These are phyloP conservation scores for Rhea americana DNA, from an alignment of 2,113 vertebrate species.

Conservation along the genomic window DNA sequence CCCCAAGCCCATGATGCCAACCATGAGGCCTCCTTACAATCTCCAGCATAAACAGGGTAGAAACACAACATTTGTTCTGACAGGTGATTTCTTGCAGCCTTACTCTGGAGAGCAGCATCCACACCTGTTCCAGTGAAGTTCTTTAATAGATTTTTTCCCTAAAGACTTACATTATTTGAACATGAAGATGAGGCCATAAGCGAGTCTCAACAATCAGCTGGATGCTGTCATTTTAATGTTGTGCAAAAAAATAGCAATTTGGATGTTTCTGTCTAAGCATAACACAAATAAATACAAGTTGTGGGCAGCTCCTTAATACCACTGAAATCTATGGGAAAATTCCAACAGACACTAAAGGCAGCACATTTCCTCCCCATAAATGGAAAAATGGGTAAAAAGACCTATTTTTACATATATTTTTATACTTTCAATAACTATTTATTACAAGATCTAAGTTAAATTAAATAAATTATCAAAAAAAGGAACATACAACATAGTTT, in stretches of 20 bases:
- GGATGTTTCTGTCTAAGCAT: neutral
- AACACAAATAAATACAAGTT: neutral
- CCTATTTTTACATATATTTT: neutral
- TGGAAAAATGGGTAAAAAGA: neutral
- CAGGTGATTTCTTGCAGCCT: neutral
- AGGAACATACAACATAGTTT: neutral
- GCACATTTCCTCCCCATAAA: neutral
- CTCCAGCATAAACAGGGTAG: neutral
- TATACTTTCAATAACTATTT: neutral
- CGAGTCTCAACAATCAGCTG: neutral
- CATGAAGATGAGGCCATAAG: neutral
- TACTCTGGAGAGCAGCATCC: neutral
- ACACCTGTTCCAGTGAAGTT: neutral
- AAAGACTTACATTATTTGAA: neutral
- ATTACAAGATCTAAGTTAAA: neutral
- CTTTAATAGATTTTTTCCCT: neutral
- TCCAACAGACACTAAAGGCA: neutral
- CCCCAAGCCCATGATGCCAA: neutral
- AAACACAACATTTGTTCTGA: neutral
- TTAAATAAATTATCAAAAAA: neutral
- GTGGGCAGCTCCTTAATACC: neutral
- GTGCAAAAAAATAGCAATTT: neutral
- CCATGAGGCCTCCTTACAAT: rapidly evolving
- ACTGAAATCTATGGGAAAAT: neutral
- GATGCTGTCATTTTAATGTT: neutral